Base-by-base conservation (phyloP, 2,888 invertebrate species). In the Ctenicera cuprea region DNA sequence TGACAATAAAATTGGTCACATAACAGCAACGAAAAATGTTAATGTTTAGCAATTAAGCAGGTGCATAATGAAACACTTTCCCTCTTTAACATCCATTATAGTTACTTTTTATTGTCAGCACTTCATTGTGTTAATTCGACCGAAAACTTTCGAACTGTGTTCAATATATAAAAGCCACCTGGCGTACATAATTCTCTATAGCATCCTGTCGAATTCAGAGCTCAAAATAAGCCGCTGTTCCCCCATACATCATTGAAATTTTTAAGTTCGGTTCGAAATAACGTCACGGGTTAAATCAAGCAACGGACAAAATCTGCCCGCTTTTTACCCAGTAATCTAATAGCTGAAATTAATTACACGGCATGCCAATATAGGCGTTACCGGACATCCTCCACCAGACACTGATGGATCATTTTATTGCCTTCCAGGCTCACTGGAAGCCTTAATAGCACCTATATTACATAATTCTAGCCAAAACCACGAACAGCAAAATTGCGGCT, bases 301-400 rank as follows among this genome's bases (percentile, higher is more conserved):
- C 3, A 22, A 3, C 16, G 20, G 1, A 12, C 37, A 1, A 30
- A 33, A 33, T 30, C 20, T 54, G 18, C 48, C 20, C 12, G 26
- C 16, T 68, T 45, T 68, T 68, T 30, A 14, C 30, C 22, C 26
- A 37, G 59, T 33, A 59, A 61, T 57, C 59, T 41, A 59, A 68
- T 61, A 68, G 41, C 45, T 16, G 22, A 33, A 68, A 68, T 68
- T 68, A 68, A 68, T 68, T 61, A 61, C 45, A 37, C 33, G 20
- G 20, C 26, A 69, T 62, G 61, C 62, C 62, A 43, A 48, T 61
- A 61, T n/a, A 69, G 69, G 69, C 69, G 69, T 62, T 62, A 52
- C 69, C 69, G 69, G 69, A 69, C 62, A 69, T 69, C 69, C 69
- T 68, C 16, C 59, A 5, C 3, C 67, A 68, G 67, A 68, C 67